phyloP scores from a whole-genome alignment of 2,113 vertebrate genomes.

The Epinephelus lanceolatus region DNA sequence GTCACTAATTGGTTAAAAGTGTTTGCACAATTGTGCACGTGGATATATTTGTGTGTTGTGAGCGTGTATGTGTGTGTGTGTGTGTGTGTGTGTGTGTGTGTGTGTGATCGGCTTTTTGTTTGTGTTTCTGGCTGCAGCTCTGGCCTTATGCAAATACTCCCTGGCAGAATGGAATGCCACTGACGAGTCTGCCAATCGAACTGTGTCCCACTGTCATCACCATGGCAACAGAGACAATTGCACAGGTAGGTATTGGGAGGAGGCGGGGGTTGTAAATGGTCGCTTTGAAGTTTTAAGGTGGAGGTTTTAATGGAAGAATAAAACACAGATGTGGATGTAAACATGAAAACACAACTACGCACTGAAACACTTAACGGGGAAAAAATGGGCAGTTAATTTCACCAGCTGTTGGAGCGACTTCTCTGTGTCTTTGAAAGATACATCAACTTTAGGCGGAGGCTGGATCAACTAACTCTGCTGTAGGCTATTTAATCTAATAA shows the following conservation, averaged over 20 bases:
- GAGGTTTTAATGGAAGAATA: constrained; percentile 1
- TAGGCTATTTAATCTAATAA: not conserved
- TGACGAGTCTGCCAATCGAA: constrained; percentile 50
- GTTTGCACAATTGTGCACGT: not conserved
- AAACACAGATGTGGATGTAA: not conserved
- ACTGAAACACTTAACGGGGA: not conserved
- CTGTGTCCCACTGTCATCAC: constrained; percentile 61
- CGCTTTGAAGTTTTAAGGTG: constrained; percentile 24
- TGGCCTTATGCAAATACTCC: constrained; percentile 73
- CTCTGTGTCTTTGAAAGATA: not conserved
- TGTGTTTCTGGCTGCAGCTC: constrained; percentile 64
- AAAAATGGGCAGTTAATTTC: not conserved
- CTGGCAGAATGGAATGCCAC: constrained; percentile 71
- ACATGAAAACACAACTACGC: not conserved
- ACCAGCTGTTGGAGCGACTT: not conserved
- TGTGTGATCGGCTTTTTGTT: constrained; percentile 36
- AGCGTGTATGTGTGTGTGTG: not conserved
- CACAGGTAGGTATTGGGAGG: constrained; percentile 73
- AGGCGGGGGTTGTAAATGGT: constrained; percentile 1
- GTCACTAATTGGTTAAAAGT: not conserved
- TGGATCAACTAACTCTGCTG: not conserved
- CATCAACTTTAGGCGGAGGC: not conserved
- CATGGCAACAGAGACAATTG: constrained; percentile 72
- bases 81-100: constrained; percentile 8
- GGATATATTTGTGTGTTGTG: constrained; percentile 1